These are phyloP conservation scores for Plecotus auritus DNA, from an alignment of 2,113 vertebrate genomes.

Conservation along the genomic window DNA sequence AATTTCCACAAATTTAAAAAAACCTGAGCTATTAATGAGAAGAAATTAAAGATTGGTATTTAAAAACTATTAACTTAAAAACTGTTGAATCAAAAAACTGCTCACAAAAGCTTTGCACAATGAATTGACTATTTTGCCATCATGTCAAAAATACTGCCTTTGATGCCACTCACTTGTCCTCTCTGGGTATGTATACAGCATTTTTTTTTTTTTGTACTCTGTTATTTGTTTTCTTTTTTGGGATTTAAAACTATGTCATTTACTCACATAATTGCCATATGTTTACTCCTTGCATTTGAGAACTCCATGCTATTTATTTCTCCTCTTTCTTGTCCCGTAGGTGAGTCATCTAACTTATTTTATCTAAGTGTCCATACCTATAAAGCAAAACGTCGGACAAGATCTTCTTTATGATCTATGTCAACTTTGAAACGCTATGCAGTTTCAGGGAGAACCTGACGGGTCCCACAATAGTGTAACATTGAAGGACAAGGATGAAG, in stretches of 20 bases:
- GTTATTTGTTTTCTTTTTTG: slow-evolving; percentile 68
- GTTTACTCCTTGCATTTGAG: slow-evolving; percentile 16
- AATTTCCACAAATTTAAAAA: slow-evolving; percentile 38
- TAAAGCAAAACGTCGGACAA: neutral
- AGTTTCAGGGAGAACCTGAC: slow-evolving; percentile 17
- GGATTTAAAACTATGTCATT: slow-evolving; percentile 67
- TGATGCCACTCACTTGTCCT: neutral
- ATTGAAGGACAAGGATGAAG: neutral
- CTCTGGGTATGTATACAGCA: neutral
- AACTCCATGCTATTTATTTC: neutral
- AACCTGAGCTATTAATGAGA: neutral
- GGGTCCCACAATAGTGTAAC: neutral
- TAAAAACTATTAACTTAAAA: neutral
- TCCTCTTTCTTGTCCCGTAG: slow-evolving; percentile 6
- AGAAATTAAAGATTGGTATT: neutral
- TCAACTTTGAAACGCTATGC: neutral
- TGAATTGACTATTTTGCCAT: slow-evolving; percentile 7
- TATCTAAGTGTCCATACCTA: neutral
- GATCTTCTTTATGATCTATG: neutral
- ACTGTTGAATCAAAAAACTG: neutral
- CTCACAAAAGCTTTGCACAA: neutral
- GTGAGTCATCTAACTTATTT: neutral
- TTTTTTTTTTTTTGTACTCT: neutral
- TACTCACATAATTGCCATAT: slow-evolving; percentile 50
- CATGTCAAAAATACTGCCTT: neutral